Percentiles rank a stretch among this genome's conserved stretches.
These are phyloP conservation scores for Mus spretus DNA, from an alignment of 2,797 vertebrate species.

Conservation along the genomic window DNA sequence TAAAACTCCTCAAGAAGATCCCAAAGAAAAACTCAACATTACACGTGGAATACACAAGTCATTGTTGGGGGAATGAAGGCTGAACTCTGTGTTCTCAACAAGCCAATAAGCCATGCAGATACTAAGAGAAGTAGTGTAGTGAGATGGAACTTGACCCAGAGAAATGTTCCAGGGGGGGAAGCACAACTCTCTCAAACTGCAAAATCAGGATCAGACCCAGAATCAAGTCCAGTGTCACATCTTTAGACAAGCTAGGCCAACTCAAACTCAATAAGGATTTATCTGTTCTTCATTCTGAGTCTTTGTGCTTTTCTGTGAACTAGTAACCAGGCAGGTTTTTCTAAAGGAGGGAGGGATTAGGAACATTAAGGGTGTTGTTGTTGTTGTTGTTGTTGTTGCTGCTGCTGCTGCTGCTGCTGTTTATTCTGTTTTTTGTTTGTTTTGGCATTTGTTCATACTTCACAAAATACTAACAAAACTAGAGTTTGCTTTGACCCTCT, in stretches of 20 bases:
- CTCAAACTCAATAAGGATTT: not conserved
- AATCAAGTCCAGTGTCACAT: not conserved
- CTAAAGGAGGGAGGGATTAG: slow-evolving; percentile 28
- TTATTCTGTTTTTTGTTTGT: not conserved
- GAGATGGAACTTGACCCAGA: not conserved
- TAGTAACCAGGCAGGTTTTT: slow-evolving; percentile 21
- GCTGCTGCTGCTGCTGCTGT: no score
- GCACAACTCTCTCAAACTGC: not conserved
- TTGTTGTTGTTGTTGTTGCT: not conserved
- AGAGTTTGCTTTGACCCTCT: not conserved
- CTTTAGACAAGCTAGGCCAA: slow-evolving; percentile 11
- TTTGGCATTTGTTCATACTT: not conserved
- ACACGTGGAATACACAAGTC: not conserved
- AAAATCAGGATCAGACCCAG: slow-evolving; percentile 61
- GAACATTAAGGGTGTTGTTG: slow-evolving; percentile 7
- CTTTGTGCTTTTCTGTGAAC: not conserved
- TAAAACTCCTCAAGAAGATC: not conserved
- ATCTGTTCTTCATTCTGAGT: not conserved
- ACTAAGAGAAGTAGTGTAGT: not conserved
- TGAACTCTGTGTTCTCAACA: no score
- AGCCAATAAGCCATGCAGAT: not conserved
- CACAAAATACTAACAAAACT: slow-evolving; percentile 32
- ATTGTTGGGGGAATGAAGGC: not conserved
- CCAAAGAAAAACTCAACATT: not conserved
- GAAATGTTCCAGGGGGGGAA: not conserved